A percentile compares a stretch with the other conserved stretches of the same genome.
These are phyloP conservation scores for Horisme vitalbata DNA, from an alignment of 2,888 invertebrate species.

Conservation along the genomic window DNA sequence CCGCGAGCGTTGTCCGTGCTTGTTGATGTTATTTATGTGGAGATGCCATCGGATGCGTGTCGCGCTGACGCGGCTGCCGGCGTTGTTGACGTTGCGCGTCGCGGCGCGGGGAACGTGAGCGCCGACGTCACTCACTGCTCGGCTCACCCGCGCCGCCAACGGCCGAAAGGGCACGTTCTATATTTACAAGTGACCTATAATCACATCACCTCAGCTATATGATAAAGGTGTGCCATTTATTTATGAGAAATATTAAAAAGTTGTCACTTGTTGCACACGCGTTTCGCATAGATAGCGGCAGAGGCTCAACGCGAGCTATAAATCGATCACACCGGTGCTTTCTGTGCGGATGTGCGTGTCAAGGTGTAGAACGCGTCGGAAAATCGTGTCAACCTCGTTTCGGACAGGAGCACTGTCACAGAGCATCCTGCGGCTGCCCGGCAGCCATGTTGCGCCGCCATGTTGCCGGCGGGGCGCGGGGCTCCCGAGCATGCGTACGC, in stretches of 20 bases:
- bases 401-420: constrained; percentile 70
- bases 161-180: constrained; percentile 76
- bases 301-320: constrained; percentile 53
- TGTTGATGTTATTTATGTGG: constrained; percentile 66
- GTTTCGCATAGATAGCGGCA: constrained; percentile 47
- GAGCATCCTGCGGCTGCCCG: constrained; percentile 80
- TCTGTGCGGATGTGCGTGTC: constrained; percentile 62
- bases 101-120: constrained; percentile 76
- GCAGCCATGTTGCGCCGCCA: constrained; percentile 83
- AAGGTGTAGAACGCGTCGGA: constrained; percentile 64
- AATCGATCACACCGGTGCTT: constrained; percentile 64
- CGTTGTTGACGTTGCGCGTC: constrained; percentile 76
- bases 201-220: constrained; percentile 67
- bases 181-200: constrained; percentile 71
- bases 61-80: constrained; percentile 50
- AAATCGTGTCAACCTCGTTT: constrained; percentile 71
- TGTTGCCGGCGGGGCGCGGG: constrained; percentile 75
- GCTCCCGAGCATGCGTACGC: constrained; percentile 79
- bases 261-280: constrained; percentile 80
- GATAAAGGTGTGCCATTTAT: constrained; percentile 58
- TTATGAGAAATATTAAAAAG: constrained; percentile 50
- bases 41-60: constrained; percentile 60
- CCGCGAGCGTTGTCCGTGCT: constrained; percentile 30
- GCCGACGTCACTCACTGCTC: constrained; percentile 71
- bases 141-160: constrained; percentile 77